A percentile compares a stretch with the other conserved stretches of the same genome.
These are phyloP conservation scores for Ditula angustiorana DNA, from an alignment of 2,888 invertebrate species.

Conservation along the genomic window DNA sequence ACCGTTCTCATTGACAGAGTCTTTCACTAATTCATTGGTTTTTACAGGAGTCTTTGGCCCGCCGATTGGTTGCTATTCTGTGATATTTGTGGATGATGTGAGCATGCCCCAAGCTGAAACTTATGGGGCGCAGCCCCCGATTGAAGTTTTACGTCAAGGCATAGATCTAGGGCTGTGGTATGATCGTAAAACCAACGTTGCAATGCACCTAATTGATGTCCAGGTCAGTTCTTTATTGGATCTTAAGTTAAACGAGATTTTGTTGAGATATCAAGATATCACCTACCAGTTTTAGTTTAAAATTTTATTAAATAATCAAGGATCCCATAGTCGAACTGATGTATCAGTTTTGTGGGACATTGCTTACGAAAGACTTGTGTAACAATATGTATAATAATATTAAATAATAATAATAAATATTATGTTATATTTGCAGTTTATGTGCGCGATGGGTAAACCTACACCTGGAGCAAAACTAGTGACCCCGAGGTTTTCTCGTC, in stretches of 20 bases:
- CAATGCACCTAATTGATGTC: constrained; percentile 93
- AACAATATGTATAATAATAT: too few relatives aligned
- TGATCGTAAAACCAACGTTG: constrained; percentile 92
- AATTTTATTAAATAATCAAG: too few relatives aligned
- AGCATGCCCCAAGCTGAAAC: constrained; percentile 96
- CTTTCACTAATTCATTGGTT: too few relatives aligned
- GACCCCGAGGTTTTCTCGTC: constrained; percentile 93
- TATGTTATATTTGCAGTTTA: constrained; percentile 83
- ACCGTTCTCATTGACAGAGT: neutral
- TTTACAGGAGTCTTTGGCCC: constrained; percentile 93
- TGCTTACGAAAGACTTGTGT: too few relatives aligned
- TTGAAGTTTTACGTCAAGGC: constrained; percentile 95
- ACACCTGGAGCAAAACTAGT: constrained; percentile 93
- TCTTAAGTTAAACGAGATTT: too few relatives aligned
- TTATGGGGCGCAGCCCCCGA: constrained; percentile 97
- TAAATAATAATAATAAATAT: neutral
- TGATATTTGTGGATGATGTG: constrained; percentile 97
- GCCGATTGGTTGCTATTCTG: constrained; percentile 94
- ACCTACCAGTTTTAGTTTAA: too few relatives aligned
- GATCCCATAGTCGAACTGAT: too few relatives aligned
- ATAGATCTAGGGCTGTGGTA: constrained; percentile 96
- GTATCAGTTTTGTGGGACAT: too few relatives aligned
- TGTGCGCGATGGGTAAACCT: constrained; percentile 94
- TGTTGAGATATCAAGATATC: too few relatives aligned
- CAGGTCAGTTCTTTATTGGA: constrained; percentile 87